Evolutionary conservation across 1,140 invertebrate genomes (phyloP).

Genomic region (Cryptotermes secundus): DNA sequence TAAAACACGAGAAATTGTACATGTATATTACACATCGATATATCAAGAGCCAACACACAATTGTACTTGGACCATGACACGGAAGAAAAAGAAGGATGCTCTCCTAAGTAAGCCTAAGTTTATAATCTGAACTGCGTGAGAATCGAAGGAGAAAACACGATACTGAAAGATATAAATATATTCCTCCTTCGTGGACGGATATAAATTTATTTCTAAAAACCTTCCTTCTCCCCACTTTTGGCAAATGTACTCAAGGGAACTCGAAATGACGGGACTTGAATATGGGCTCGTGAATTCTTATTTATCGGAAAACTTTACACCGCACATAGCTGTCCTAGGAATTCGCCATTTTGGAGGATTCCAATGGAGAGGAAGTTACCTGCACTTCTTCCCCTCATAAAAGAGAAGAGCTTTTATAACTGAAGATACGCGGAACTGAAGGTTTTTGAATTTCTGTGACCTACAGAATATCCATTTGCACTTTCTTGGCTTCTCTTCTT

Average conservation of each 20-base stretch:
- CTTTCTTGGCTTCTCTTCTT: neutral
- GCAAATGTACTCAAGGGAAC: conserved; percentile 18
- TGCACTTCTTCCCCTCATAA: neutral
- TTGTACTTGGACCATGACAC: too few relatives aligned
- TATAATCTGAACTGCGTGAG: neutral
- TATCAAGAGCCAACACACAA: too few relatives aligned
- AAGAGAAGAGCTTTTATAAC: neutral
- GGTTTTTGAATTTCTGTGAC: neutral
- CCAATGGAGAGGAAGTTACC: neutral
- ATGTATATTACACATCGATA: too few relatives aligned
- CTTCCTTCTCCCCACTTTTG: conserved; percentile 2
- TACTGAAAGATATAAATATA: neutral
- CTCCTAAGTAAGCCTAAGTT: neutral
- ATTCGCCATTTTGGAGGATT: conserved; percentile 2
- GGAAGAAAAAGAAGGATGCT: too few relatives aligned
- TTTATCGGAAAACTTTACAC: conserved; percentile 15
- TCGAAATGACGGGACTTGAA: neutral
- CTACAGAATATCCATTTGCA: neutral
- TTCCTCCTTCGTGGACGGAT: neutral
- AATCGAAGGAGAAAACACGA: neutral
- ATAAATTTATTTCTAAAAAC: conserved; percentile 5
- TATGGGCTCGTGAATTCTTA: neutral
- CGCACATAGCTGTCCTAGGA: neutral
- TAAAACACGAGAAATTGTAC: too few relatives aligned
- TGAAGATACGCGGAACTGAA: neutral